phyloP scores from a whole-genome alignment of 2,797 vertebrate species.

The Peromyscus eremicus region DNA sequence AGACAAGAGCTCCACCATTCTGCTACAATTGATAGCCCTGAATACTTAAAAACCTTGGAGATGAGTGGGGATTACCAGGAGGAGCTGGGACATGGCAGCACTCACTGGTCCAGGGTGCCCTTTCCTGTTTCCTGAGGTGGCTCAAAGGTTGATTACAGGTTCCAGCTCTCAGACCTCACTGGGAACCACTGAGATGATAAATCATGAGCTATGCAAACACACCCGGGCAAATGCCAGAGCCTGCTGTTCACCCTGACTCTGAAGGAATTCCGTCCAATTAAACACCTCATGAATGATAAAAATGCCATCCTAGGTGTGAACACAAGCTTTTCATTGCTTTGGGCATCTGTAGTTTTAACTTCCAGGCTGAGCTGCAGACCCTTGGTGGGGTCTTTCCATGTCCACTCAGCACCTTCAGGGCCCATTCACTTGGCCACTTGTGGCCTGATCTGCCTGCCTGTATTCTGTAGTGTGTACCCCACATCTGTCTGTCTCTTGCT shows the following conservation, averaged over 20 bases:
- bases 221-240: not conserved
- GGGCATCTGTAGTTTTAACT: not conserved
- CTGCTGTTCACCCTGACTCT: not conserved
- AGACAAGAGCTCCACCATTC: not conserved
- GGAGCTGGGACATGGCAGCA: not conserved
- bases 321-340: not conserved
- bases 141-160: not conserved
- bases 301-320: not conserved
- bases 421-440: no score
- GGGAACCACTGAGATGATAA: not conserved
- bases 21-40: not conserved
- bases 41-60: not conserved
- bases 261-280: not conserved
- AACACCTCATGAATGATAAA: not conserved
- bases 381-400: not conserved
- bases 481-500: no score
- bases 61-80: not conserved
- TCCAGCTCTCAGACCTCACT: not conserved
- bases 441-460: not conserved
- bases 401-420: not conserved
- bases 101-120: not conserved
- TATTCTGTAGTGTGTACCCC: not conserved
- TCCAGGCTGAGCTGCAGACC: not conserved
- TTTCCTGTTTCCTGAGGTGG: not conserved
- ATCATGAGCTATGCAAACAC: not conserved